Conservation (phyloP, 2,797 vertebrate species). For the Crenuchus spilurus region DNA sequence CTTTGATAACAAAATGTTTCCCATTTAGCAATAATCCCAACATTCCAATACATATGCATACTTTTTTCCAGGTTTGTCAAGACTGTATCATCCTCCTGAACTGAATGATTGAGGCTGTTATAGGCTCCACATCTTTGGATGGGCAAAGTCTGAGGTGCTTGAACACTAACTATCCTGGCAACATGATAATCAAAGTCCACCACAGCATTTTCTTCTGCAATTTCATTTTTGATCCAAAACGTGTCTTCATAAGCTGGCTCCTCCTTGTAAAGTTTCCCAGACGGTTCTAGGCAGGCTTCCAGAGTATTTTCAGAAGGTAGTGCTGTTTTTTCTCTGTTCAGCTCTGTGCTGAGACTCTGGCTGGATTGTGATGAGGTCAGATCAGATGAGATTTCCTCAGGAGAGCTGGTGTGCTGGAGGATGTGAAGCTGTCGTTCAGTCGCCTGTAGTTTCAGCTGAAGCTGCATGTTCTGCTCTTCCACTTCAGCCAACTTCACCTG, state of each 20-base stretch:
- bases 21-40: background rate
- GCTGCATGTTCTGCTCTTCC: slow-evolving; percentile 49
- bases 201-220: slow-evolving; percentile 58
- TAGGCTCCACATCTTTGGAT: background rate
- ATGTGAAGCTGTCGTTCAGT: slow-evolving; percentile 46
- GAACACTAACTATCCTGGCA: background rate
- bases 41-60: background rate
- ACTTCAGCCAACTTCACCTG: slow-evolving; percentile 46
- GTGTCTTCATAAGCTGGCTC: slow-evolving; percentile 65
- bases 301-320: background rate
- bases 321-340: background rate
- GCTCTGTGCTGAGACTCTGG: background rate
- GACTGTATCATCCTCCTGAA: background rate
- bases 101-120: background rate
- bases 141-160: background rate
- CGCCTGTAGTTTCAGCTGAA: slow-evolving; percentile 31
- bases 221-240: slow-evolving; percentile 67
- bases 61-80: slow-evolving; percentile 14
- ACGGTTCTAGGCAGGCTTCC: slow-evolving; percentile 15
- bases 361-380: slow-evolving; percentile 41
- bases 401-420: background rate
- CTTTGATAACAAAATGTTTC: too few relatives aligned
- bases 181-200: slow-evolving; percentile 38
- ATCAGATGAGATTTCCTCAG: slow-evolving; percentile 6
- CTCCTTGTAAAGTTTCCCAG: slow-evolving; percentile 63